These are phyloP conservation scores for Macquaria australasica DNA, from an alignment of 2,113 vertebrate genomes.

Conservation along the genomic window DNA sequence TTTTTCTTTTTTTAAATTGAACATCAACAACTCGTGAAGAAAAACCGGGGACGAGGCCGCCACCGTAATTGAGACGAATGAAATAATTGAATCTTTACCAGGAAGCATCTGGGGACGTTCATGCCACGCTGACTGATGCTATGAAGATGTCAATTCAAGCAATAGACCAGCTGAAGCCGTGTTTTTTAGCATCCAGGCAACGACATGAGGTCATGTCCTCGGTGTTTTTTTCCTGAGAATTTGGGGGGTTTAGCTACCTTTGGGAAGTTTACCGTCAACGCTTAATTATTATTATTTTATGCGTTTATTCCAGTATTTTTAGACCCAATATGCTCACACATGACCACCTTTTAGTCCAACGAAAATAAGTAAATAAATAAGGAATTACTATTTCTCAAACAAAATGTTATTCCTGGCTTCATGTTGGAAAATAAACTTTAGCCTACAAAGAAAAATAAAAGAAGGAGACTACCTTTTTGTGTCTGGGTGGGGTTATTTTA, in stretches of 20 bases:
- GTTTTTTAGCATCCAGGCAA: background rate
- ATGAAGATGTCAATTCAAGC: background rate
- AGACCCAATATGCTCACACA: background rate
- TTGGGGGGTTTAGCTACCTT: background rate
- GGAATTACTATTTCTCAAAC: background rate
- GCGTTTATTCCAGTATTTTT: too few species aligned
- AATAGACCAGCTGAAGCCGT: background rate
- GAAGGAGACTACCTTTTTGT: background rate
- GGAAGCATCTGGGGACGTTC: conserved; percentile 14
- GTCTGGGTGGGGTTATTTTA: background rate
- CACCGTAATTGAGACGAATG: background rate
- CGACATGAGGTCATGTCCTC: background rate
- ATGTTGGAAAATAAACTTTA: background rate
- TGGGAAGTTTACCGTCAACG: background rate
- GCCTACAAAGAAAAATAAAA: too few species aligned
- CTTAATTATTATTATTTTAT: background rate
- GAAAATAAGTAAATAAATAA: background rate
- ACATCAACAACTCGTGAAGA: background rate
- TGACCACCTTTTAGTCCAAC: background rate
- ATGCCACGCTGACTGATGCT: background rate
- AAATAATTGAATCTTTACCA: background rate
- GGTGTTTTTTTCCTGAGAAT: too few species aligned
- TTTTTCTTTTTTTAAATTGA: background rate
- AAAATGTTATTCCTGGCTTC: background rate
- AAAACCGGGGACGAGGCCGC: background rate